A percentile compares a stretch with the other conserved stretches of the same genome.
Evolutionary conservation across 2,797 vertebrate genomes (phyloP).

Genomic region (Platyrinchus mystaceus): DNA sequence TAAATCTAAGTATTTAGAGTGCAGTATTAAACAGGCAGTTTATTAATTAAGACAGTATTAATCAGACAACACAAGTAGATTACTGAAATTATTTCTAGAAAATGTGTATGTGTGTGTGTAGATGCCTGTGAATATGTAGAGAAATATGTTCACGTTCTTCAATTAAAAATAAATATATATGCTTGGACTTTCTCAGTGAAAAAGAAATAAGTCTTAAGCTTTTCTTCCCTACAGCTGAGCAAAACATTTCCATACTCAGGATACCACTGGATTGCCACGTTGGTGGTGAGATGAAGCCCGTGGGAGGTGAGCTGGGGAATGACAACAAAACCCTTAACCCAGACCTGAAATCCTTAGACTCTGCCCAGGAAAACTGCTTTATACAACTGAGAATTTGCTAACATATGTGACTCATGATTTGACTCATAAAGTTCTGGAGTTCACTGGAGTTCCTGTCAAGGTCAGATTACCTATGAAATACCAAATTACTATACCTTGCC

Average conservation of each 20-base stretch:
- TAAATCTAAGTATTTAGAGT: neutral
- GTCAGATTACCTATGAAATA: slow-evolving; percentile 12
- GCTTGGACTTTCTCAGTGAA: neutral
- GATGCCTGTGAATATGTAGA: neutral
- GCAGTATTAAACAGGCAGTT: neutral
- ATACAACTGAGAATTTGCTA: slow-evolving; percentile 20
- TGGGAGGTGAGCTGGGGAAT: neutral
- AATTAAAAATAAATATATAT: neutral
- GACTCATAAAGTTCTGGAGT: slow-evolving; percentile 17
- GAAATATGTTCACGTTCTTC: neutral
- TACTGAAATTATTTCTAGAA: neutral
- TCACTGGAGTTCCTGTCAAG: slow-evolving; percentile 8
- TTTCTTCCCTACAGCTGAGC: neutral
- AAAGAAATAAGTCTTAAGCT: neutral
- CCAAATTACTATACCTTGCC: neutral
- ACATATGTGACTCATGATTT: neutral
- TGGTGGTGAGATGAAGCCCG: neutral
- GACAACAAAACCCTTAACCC: neutral
- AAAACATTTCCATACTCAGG: neutral
- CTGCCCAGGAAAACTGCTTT: neutral
- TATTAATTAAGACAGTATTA: neutral
- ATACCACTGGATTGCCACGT: neutral
- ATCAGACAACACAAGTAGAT: neutral
- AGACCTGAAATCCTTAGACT: neutral
- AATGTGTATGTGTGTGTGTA: neutral